A percentile compares a stretch with the other conserved stretches of the same genome.
Conservation (phyloP, 1,140 invertebrate species). For the Phenacoccus solenopsis region DNA sequence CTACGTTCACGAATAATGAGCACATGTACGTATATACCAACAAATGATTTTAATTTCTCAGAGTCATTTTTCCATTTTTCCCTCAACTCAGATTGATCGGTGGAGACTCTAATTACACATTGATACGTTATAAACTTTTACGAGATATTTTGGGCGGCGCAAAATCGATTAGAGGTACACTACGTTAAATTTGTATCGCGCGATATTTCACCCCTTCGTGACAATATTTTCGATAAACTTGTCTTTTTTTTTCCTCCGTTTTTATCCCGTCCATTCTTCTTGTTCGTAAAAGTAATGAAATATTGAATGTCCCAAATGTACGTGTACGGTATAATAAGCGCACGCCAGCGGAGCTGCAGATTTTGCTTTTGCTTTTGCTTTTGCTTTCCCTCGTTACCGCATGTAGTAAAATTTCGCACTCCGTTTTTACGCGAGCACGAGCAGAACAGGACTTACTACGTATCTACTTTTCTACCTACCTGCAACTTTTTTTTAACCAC, state of each 20-base stretch:
- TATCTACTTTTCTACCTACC: neutral
- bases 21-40: no score
- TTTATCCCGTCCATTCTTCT: neutral
- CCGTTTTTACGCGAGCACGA: neutral
- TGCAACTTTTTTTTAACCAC: neutral
- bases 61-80: no score
- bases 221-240: no score
- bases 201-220: no score
- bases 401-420: neutral
- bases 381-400: neutral
- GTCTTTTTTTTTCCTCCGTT: neutral
- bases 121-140: no score
- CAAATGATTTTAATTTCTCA: no score
- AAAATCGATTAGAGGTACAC: no score
- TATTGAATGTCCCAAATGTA: conserved; percentile 4
- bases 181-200: no score
- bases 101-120: no score
- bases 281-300: neutral
- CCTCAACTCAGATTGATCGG: no score
- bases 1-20: no score
- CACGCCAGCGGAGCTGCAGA: neutral
- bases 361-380: neutral
- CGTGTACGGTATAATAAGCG: neutral
- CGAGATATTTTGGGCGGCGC: no score
- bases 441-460: neutral